Evolutionary conservation across 2,113 vertebrate species (phyloP).

Genomic region (Egretta garzetta): DNA sequence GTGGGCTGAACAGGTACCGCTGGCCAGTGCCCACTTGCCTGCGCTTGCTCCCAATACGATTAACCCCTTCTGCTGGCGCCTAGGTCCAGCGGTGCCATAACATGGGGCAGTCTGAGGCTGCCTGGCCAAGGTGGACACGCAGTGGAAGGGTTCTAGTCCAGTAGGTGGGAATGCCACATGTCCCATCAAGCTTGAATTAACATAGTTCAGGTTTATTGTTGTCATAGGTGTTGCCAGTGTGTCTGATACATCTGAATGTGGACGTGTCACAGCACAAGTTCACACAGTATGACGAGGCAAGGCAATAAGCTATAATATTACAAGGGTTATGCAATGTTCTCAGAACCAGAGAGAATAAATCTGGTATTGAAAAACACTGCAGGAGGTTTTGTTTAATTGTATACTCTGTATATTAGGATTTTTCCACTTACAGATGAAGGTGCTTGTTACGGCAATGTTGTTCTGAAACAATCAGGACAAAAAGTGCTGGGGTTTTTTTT

Average conservation of each 20-base stretch:
- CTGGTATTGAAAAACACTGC: neutral
- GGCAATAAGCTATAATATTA: slow-evolving; percentile 24
- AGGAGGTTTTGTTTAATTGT: neutral
- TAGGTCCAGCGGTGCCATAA: rapidly evolving
- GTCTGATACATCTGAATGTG: slow-evolving; percentile 53
- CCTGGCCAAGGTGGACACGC: rapidly evolving
- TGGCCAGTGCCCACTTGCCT: neutral
- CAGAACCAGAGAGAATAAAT: neutral
- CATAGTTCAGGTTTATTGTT: slow-evolving; percentile 48
- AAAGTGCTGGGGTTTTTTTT: neutral
- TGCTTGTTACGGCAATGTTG: neutral
- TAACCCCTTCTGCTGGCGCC: neutral
- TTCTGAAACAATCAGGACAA: neutral
- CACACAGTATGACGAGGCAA: neutral
- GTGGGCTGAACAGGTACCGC: neutral
- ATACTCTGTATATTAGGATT: neutral
- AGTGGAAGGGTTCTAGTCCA: neutral
- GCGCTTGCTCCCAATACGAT: neutral
- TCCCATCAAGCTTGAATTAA: slow-evolving; percentile 33
- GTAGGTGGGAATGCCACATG: neutral
- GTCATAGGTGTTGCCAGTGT: slow-evolving; percentile 48
- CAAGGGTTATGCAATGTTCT: slow-evolving; percentile 31
- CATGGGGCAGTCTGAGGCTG: neutral
- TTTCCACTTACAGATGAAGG: neutral
- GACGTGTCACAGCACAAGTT: slow-evolving; percentile 62